Evolutionary conservation across 1,140 invertebrate genomes (phyloP).

Genomic region (Radopholus similis): DNA sequence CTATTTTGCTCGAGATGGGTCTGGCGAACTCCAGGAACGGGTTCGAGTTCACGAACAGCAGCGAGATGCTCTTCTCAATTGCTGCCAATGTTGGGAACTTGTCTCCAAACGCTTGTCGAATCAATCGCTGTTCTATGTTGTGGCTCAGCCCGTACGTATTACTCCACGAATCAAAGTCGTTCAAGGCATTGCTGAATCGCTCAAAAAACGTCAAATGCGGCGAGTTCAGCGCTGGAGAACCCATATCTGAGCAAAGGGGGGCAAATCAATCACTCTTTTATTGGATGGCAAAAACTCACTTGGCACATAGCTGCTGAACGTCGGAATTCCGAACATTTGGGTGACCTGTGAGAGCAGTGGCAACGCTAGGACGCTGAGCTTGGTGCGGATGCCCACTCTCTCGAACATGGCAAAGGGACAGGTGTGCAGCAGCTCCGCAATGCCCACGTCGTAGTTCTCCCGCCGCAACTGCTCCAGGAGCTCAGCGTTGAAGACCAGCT

Average conservation of each 20-base stretch:
- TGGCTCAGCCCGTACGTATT: conserved; percentile 11
- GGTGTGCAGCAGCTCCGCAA: conserved; percentile 11
- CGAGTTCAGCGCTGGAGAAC: neutral
- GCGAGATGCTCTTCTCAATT: conserved; percentile 23
- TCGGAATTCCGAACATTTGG: conserved; percentile 15
- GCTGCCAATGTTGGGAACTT: conserved; percentile 28
- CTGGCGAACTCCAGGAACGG: conserved; percentile 36
- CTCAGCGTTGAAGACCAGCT: neutral
- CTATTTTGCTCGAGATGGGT: conserved; percentile 38
- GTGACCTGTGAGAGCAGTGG: conserved; percentile 3
- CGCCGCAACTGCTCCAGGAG: neutral
- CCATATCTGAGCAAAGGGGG: conserved; percentile 3
- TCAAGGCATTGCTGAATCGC: conserved; percentile 17
- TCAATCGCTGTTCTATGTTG: conserved; percentile 9
- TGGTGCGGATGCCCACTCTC: conserved; percentile 19
- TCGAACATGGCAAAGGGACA: conserved; percentile 20
- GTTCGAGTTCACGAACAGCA: conserved; percentile 42
- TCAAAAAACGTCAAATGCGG: conserved; percentile 5
- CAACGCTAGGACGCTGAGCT: conserved; percentile 9
- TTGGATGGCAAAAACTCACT: conserved; percentile 11
- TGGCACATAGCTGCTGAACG: conserved; percentile 19
- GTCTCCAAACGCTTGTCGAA: conserved; percentile 11
- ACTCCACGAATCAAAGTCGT: conserved; percentile 16
- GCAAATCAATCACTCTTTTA: neutral
- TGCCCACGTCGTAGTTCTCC: conserved; percentile 23